phyloP scores from a whole-genome alignment of 2,113 vertebrate genomes.

The Neopipo cinnamomea region DNA sequence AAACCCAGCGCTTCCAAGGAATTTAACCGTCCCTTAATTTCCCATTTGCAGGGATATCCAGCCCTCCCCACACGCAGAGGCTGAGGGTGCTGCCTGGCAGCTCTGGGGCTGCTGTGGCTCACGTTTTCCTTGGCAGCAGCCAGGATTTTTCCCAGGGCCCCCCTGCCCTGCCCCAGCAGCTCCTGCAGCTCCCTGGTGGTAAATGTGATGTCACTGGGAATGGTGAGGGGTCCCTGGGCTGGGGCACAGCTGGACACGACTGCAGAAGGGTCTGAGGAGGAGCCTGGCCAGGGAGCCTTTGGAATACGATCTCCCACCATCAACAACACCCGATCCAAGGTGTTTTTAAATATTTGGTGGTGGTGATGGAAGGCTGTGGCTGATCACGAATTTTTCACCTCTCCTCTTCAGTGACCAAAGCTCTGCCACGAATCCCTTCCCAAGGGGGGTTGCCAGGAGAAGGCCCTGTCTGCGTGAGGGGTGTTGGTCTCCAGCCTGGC shows the following conservation, averaged over 20 bases:
- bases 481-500: not conserved
- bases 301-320: too few relatives aligned
- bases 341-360: not conserved
- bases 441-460: not conserved
- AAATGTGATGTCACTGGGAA: rapidly evolving
- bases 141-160: not conserved
- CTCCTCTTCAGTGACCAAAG: not conserved
- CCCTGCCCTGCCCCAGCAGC: not conserved
- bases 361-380: not conserved
- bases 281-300: rapidly evolving
- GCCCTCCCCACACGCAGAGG: too few relatives aligned
- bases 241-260: not conserved
- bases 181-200: rapidly evolving
- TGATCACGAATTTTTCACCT: not conserved
- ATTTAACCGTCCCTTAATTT: not conserved
- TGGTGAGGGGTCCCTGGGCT: not conserved
- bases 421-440: not conserved
- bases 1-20: not conserved
- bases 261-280: not conserved
- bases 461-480: not conserved
- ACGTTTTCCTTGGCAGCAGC: too few relatives aligned
- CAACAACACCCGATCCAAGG: not conserved
- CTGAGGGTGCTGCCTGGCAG: not conserved
- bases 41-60: not conserved
- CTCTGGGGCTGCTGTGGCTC: rapidly evolving